Evolutionary conservation across 2,113 vertebrate genomes (phyloP).

Genomic region (Atractosteus spatula): DNA sequence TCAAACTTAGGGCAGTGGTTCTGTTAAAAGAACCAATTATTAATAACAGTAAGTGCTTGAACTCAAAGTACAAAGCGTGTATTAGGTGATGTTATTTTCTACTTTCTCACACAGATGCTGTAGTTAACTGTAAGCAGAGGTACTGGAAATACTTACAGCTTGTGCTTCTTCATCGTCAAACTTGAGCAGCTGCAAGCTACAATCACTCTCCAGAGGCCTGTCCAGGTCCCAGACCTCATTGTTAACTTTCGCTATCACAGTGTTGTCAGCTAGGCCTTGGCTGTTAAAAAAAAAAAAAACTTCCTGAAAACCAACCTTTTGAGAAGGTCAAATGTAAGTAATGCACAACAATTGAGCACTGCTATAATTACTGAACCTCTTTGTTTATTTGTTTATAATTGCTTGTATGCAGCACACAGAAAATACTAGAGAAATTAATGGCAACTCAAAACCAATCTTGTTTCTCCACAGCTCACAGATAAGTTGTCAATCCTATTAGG

Average conservation of each 20-base stretch:
- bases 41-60: not conserved
- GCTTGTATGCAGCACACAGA: too few species aligned
- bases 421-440: too few species aligned
- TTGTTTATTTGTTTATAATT: too few species aligned
- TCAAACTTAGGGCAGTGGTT: too few species aligned
- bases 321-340: not conserved
- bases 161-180: conserved; percentile 97
- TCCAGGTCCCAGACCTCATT: conserved; percentile 90
- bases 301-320: not conserved
- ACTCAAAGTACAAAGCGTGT: too few species aligned
- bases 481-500: too few species aligned
- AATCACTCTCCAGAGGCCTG: conserved; percentile 85
- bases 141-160: conserved; percentile 76
- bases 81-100: too few species aligned
- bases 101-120: too few species aligned
- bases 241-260: conserved; percentile 90
- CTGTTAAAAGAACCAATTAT: too few species aligned
- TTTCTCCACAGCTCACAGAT: too few species aligned
- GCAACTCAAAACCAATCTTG: too few species aligned
- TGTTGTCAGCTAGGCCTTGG: conserved; percentile 92
- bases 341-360: not conserved
- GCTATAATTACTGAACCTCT: too few species aligned
- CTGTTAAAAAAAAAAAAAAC: conserved; percentile 54
- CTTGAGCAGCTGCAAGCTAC: conserved; percentile 87
- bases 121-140: not conserved